Base-by-base conservation (phyloP, 2,888 invertebrate species). In the Rhodophaea formosa region DNA sequence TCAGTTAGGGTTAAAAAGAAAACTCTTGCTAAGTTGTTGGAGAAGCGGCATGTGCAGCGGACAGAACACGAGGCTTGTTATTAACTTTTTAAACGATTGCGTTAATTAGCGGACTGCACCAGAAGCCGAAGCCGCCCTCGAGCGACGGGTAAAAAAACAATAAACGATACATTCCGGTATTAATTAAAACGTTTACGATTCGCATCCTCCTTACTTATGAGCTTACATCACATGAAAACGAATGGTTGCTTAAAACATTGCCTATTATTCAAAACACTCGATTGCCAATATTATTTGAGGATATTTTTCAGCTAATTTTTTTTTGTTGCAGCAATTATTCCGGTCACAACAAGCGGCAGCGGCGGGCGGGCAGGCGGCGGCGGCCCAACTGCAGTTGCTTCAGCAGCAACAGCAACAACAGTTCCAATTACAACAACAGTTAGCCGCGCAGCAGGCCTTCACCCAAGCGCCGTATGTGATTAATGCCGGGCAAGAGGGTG, bases 381-480 rank as follows among this genome's bases (percentile, higher is more conserved):
- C 94, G 86, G 95, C 92, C 75, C 95, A 92, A 90, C 94, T 87
- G 86, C 95, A 94, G 84, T 94, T 84, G 86, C 94, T 96, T 72
- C 94, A 95, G 69, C 94, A 95, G 75, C 95, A 94, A 74, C 94
- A 95, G 74, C 94, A 96, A 70, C 96, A 96, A 73, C 96, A 94
- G 82, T 94, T 93, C 71, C 94, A 94, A 82, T 94, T 96, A 72
- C 96, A 96, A 82, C 96, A 97, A 78, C 96, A 96, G 76, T 84
- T 94, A 61, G 93, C 94, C 47, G 93, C 93, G 59, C 94, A 94
- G 72, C 94, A 95, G 75, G 94, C 95, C 39, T 95, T 96, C 76
- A 94, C 95, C 59, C 95, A 96, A 77, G 95, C 96, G 51, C 96
- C 96, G 57, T 97, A 97, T 82, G 96, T 97, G 74, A 95, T 97